Evolutionary conservation across 2,113 vertebrate species (phyloP).

Genomic region (Siniperca chuatsi): DNA sequence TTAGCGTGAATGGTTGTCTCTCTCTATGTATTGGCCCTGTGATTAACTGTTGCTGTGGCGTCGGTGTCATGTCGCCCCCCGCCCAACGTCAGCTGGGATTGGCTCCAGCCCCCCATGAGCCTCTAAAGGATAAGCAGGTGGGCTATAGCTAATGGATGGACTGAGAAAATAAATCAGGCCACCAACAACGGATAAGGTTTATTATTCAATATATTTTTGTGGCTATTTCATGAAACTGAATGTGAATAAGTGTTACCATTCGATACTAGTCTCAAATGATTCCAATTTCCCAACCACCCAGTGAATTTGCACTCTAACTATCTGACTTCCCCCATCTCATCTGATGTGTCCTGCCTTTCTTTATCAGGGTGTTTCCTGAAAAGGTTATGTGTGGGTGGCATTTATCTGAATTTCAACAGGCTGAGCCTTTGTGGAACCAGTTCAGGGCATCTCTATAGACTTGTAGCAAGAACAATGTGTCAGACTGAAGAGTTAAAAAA

Average conservation of each 20-base stretch:
- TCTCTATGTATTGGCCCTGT: too few relatives aligned
- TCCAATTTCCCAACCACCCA: neutral
- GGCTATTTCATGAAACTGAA: neutral
- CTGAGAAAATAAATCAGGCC: neutral
- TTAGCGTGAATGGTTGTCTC: too few relatives aligned
- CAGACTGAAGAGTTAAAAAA: too few relatives aligned
- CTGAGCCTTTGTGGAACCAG: neutral
- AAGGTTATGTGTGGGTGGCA: neutral
- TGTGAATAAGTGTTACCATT: neutral
- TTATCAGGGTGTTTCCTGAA: neutral
- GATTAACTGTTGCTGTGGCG: too few relatives aligned
- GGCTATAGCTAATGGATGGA: too few relatives aligned
- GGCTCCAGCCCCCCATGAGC: too few relatives aligned
- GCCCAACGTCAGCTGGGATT: too few relatives aligned
- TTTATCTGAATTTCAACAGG: neutral
- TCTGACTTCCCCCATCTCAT: neutral
- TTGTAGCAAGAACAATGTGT: neutral
- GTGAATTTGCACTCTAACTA: neutral
- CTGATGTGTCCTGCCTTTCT: neutral
- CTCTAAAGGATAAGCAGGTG: too few relatives aligned
- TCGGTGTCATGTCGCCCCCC: too few relatives aligned
- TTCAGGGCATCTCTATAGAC: neutral
- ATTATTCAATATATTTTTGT: neutral
- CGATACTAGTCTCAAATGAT: too few relatives aligned
- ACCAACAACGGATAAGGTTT: too few relatives aligned